phyloP scores from a whole-genome alignment of 2,797 vertebrate species.

The Myoxocephalus aenaeus region DNA sequence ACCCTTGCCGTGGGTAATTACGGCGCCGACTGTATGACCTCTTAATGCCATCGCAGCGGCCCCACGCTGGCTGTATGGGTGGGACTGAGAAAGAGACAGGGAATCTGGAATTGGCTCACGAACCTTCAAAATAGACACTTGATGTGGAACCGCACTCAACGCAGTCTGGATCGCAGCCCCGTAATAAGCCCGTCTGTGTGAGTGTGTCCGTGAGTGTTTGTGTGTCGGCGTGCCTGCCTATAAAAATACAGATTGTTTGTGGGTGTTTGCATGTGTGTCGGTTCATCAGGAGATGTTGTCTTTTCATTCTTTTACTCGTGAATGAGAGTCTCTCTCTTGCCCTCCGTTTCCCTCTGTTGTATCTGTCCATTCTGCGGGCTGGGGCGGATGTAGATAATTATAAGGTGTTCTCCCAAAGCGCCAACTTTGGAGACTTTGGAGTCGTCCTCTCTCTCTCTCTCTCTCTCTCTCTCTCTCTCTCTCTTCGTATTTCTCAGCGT shows the following conservation, averaged over 20 bases:
- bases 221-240: constrained; percentile 54
- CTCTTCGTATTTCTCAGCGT: constrained; percentile 50
- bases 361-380: constrained; percentile 61
- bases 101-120: constrained; percentile 71
- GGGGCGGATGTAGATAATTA: constrained; percentile 85
- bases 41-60: constrained; percentile 56
- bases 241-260: constrained; percentile 48
- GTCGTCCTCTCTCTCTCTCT: constrained; percentile 59
- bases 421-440: constrained; percentile 69
- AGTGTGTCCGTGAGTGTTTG: constrained; percentile 22
- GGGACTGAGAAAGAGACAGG: constrained; percentile 53
- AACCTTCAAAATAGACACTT: constrained; percentile 82
- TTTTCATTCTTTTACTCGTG: constrained; percentile 43
- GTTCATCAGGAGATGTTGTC: constrained; percentile 42
- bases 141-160: constrained; percentile 77
- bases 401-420: constrained; percentile 74
- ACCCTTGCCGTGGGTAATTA: constrained; percentile 71
- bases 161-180: constrained; percentile 74
- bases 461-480: constrained; percentile 49
- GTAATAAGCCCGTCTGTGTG: constrained; percentile 71
- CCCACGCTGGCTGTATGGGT: constrained; percentile 61
- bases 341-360: constrained; percentile 33
- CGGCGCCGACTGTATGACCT: constrained; percentile 68
- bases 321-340: constrained; percentile 37
- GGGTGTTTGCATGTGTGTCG: constrained; percentile 47